Conservation (phyloP, 30 jellyfish, hydroid and myxozoan genomes). For the Pseudorhiza aurosa region DNA sequence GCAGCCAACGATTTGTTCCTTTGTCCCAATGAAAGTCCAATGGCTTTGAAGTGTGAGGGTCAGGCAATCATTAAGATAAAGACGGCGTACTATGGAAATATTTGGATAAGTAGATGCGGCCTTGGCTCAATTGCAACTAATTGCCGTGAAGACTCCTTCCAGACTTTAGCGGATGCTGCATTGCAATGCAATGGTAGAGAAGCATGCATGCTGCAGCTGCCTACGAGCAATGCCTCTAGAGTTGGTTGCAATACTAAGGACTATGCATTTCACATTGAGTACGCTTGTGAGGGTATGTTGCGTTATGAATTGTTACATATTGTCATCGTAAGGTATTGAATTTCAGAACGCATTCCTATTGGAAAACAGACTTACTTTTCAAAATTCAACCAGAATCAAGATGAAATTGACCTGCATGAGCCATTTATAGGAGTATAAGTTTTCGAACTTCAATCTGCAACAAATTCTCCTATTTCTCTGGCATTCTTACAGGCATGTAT, state of each 20-base stretch:
- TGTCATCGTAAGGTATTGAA: no score
- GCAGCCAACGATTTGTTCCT: constrained; percentile 47
- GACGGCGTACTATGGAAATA: constrained; percentile 63
- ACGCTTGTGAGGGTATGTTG: constrained; percentile 78
- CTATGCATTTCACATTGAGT: constrained; percentile 46
- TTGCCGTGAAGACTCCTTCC: constrained; percentile 55
- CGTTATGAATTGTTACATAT: no score
- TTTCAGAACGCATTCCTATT: no score
- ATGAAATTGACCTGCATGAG: no score
- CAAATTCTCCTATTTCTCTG: no score
- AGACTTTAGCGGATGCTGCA: constrained; percentile 24
- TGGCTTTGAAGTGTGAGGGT: constrained; percentile 29
- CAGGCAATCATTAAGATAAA: constrained; percentile 19
- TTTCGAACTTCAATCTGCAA: no score
- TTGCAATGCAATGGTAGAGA: constrained; percentile 45
- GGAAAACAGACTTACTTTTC: no score
- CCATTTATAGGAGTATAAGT: no score
- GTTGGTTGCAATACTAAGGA: constrained; percentile 8
- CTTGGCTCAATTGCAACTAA: constrained; percentile 32
- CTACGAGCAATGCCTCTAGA: background rate
- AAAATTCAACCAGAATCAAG: no score
- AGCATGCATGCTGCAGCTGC: constrained; percentile 16
- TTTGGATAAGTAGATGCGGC: constrained; percentile 82
- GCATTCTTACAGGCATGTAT: no score
- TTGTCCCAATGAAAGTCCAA: constrained; percentile 25